Evolutionary conservation across 1,140 invertebrate genomes (phyloP), one percentile per base, ranked within the genome.

Genomic region (Oscheius sp.): DNA sequence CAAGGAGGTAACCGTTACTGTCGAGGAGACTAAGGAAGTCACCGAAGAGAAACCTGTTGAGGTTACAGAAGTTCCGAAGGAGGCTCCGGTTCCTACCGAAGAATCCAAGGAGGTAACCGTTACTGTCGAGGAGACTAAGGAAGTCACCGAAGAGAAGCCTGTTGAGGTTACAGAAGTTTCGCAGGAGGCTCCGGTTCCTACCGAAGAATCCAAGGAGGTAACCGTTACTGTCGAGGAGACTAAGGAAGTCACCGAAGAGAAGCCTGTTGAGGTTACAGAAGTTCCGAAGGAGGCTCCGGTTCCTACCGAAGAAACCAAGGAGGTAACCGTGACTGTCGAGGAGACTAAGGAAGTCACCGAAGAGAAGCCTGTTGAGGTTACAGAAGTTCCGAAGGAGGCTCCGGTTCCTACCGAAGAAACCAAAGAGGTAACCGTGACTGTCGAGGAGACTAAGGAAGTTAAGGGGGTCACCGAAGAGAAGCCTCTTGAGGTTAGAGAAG

Each of bases 41-140:
- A 58, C 18, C 64, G n/a, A n/a, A 3, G 68, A 69, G 20, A 34
- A 26, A 20, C 66, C 68, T 68, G 59, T 20, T 31, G 23, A 28
- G 34, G 29, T n/a, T 26, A 32, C 68, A 66, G 15, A 29, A 31
- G 31, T 38, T n/a, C 28, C 64, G 29, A n/a, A 4, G 3, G 64
- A 66, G 45, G 36, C 28, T 46, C 23, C 36, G 7, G 36, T 18
- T 35, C 15, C 15, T 20, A 58, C 36, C 23, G 35, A 36, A 42
- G 64, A 66, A 38, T 23, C 36, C 10, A 32, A 20, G 13, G 45
- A 66, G 64, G 29, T 66, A 2, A 20, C 36, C 20, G 45, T 26
- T 29, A 20, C 36, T 15, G 23, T 23, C 20, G 64, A 66, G 32
- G 13, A 36, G 26, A 46, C 36, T n/a, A 36, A 32, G 3, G 64